Conservation (phyloP, 2,888 invertebrate genomes). For the Habroteleia sp. region DNA sequence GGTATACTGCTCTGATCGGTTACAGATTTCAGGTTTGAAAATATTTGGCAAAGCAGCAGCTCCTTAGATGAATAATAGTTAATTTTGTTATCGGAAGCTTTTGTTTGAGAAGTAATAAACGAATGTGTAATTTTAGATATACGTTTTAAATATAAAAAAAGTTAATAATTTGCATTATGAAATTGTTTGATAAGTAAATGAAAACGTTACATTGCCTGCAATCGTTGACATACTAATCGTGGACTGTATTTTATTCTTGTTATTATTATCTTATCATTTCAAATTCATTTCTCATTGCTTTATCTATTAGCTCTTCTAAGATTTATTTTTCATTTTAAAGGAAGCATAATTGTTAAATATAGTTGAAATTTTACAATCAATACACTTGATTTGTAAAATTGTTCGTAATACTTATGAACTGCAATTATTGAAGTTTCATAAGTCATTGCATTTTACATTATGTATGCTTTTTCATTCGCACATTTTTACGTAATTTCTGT, state of each 20-base stretch:
- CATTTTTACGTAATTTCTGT: neutral
- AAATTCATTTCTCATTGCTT: too few species aligned
- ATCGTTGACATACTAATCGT: neutral
- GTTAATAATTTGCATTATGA: constrained; percentile 16
- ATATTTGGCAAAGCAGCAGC: neutral
- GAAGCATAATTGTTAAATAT: too few species aligned
- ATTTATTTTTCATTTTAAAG: too few species aligned
- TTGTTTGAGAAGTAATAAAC: constrained; percentile 3
- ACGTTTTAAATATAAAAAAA: neutral
- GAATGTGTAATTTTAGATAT: neutral
- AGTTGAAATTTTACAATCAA: neutral
- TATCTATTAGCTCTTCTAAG: too few species aligned
- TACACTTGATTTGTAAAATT: neutral
- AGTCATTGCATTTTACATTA: constrained; percentile 13
- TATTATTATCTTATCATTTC: too few species aligned
- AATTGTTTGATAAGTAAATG: constrained; percentile 13
- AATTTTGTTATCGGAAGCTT: constrained; percentile 9
- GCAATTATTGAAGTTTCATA: constrained; percentile 9
- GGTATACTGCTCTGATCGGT: constrained; percentile 4
- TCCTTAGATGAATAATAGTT: neutral
- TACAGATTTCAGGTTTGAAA: constrained; percentile 34
- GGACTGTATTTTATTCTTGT: too few species aligned
- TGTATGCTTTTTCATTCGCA: neutral
- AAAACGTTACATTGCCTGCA: neutral
- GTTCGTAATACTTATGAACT: neutral